Base-by-base conservation (phyloP, 1,140 invertebrate species). In the Drosophila lowei region DNA sequence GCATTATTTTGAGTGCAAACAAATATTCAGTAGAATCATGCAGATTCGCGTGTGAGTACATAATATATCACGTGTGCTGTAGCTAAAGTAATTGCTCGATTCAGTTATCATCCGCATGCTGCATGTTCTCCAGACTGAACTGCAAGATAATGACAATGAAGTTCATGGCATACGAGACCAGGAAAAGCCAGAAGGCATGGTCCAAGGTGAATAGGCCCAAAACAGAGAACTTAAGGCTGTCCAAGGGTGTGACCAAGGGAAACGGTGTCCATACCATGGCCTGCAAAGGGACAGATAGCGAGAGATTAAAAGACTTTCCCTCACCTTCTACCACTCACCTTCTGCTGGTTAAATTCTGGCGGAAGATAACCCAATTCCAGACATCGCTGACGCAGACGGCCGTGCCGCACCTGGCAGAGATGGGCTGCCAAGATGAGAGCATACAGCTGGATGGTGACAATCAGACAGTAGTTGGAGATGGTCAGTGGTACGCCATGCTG, bases 141-240 rank as follows among this genome's bases (percentile, higher is more conserved):
- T 90, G 88, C 55, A 90, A 49, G 5, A 90, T 90, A 53, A 90
- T 63, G 28, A 90, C 88, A 43, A 90, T 83, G 13, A 85, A 90
- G 34, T 85, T 90, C 15, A 74, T 62, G 6, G 83, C 86, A 48
- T 90, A 90, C 0, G 83, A 81, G 23, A 90, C 54, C 18, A 90
- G 68, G 34, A 89, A 81, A 3, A 90, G 48, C 79, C 76, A 88
- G 49, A 90, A 90, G 1, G 66, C 71, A 46, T 90, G 67, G 53
- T 85, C 72, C 65, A 90, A 34, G 1, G 50, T 52, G 18, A 90
- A 90, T 1, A 90, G 50, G 5, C 88, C 88, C 15, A 90, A 25
- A n/a, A 90, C 56, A 2, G 60, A 55, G 41, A 90, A 74, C 28
- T 77, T 38, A 0, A 67, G 42, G 5, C 11, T 48, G 9, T 56